Conservation (phyloP, 2,797 vertebrate species). For the Pangasius krempfi region DNA sequence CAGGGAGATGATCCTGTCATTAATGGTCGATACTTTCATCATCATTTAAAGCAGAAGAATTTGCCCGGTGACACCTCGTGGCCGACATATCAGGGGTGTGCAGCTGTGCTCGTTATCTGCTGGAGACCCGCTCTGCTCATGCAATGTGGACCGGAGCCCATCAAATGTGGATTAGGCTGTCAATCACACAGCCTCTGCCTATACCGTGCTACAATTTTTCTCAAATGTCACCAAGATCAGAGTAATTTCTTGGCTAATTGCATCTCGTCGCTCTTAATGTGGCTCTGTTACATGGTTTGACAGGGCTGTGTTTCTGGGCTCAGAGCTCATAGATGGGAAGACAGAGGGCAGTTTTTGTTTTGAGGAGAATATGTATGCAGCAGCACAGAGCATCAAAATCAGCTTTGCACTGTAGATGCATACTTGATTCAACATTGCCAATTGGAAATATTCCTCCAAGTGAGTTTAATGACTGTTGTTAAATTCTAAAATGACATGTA, state of each 20-base stretch:
- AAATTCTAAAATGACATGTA: slow-evolving; percentile 58
- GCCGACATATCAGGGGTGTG: slow-evolving; percentile 98
- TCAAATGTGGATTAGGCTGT: slow-evolving; percentile 99
- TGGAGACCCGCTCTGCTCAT: slow-evolving; percentile 86
- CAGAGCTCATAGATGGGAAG: slow-evolving; percentile 62
- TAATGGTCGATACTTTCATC: slow-evolving; percentile 99
- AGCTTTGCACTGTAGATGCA: slow-evolving; percentile 63
- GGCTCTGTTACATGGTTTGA: slow-evolving; percentile 94
- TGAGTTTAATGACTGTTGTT: slow-evolving; percentile 38
- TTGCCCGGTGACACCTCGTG: slow-evolving; percentile 94
- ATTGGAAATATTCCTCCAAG: neutral
- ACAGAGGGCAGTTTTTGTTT: slow-evolving; percentile 72
- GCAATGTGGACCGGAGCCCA: slow-evolving; percentile 89
- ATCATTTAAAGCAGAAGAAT: slow-evolving; percentile 99
- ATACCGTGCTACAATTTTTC: slow-evolving; percentile 99
- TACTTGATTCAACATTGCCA: neutral
- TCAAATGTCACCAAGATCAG: slow-evolving; percentile 99
- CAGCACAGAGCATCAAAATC: slow-evolving; percentile 64
- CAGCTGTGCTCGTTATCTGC: slow-evolving; percentile 99
- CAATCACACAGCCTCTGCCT: slow-evolving; percentile 87
- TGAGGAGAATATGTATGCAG: slow-evolving; percentile 69
- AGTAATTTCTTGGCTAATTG: slow-evolving; percentile 99
- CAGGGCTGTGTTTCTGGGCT: slow-evolving; percentile 80
- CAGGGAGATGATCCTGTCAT: slow-evolving; percentile 99
- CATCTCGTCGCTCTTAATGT: slow-evolving; percentile 99